Evolutionary conservation across 2,888 invertebrate genomes (phyloP), one percentile per base, ranked within the genome.

Genomic region (Malacosoma neustria): DNA sequence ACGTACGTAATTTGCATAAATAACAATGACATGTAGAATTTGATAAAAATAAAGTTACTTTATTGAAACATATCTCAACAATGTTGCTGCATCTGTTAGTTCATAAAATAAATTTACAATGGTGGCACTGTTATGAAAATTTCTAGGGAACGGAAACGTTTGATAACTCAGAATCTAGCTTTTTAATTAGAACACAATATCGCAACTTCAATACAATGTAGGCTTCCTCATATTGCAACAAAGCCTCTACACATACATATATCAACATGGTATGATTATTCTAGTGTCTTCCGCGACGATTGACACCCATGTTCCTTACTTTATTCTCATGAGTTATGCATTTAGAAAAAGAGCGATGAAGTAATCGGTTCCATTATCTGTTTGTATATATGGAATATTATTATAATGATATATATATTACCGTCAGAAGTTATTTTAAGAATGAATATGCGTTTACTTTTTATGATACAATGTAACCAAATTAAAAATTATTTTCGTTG

Each of bases 161-260:
- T 37, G 15, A 30, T 33, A 30, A 30, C 32, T 11, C 11, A 14
- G 14, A 32, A 9, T 32, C 9, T 33, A 29, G 12, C 12, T 33
- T 30, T 15, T 37, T 37, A 30, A 37, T 14, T 14, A 35, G 30
- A 9, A 35, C 29, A 35, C n/a, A 35, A 35, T 22, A 32, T 22
- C 22, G 22, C 22, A 22, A 22, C 5, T 7, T 5, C 22, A 22
- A 7, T 9, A 22, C 22, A 22, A 22, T 22, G 22, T 22, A 9
- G 5, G 22, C 22, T 22, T 22, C 5, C 22, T 22, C 5, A 22
- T 22, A 9, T 22, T 22, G 2, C 5, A 22, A 22, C 22, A 22
- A 22, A 4, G 9, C 9, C 2, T 7, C 9, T 22, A 22, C 22
- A 22, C 22, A n/a, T n/a, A 22, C 5, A 9, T 22, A 2, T 7